Percentiles rank a stretch among this genome's conserved stretches.
phyloP scores from a whole-genome alignment of 2,113 vertebrate genomes.

The Asarcornis scutulata region DNA sequence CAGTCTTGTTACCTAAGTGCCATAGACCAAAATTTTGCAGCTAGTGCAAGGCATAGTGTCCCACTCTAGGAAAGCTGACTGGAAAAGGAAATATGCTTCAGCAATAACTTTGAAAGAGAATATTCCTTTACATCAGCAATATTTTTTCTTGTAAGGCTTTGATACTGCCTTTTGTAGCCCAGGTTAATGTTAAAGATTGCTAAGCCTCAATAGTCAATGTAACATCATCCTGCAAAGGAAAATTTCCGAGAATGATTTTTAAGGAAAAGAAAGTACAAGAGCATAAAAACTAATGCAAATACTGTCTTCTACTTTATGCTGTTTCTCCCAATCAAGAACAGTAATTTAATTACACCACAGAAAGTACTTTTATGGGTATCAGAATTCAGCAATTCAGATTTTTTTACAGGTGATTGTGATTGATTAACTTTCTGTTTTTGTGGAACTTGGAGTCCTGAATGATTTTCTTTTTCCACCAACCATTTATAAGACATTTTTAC shows the following conservation, averaged over 20 bases:
- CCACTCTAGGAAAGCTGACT: neutral
- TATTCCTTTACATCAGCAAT: neutral
- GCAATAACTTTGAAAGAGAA: neutral
- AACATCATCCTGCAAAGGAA: neutral
- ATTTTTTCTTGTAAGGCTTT: neutral
- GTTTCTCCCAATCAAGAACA: neutral
- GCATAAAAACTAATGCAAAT: neutral
- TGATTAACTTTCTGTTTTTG: neutral
- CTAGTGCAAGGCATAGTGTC: neutral
- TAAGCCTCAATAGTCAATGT: neutral
- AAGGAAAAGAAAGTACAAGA: neutral
- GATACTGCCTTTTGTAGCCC: neutral
- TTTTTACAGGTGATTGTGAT: neutral
- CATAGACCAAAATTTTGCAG: neutral
- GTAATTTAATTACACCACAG: neutral
- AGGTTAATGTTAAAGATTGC: neutral
- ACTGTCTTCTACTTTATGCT: neutral
- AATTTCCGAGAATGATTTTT: neutral
- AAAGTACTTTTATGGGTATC: neutral
- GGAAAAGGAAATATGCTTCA: neutral
- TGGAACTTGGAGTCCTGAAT: neutral
- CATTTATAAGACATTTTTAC: neutral
- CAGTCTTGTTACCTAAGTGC: neutral
- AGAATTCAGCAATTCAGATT: neutral
- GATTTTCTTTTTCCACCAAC: neutral